These are phyloP conservation scores for Sebastes fasciatus DNA, from an alignment of 2,113 vertebrate species.

Conservation along the genomic window DNA sequence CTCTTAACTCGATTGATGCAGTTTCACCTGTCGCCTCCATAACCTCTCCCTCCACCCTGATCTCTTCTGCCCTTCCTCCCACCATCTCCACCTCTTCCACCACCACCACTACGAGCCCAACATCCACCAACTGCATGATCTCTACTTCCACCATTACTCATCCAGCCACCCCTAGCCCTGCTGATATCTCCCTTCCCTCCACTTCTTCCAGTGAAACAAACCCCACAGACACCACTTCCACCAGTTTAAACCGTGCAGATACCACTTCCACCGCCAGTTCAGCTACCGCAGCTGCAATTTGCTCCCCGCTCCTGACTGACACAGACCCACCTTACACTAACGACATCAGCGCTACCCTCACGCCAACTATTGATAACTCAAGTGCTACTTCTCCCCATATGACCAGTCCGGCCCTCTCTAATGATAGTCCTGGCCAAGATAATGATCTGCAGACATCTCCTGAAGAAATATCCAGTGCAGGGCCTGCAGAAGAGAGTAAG, in stretches of 20 bases:
- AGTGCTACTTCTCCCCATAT: constrained; percentile 45
- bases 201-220: constrained; percentile 58
- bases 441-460: constrained; percentile 26
- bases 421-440: constrained; percentile 41
- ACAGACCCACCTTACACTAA: constrained; percentile 36
- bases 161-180: not conserved
- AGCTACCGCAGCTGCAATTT: constrained; percentile 48
- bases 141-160: constrained; percentile 28
- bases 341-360: constrained; percentile 10
- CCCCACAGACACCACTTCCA: constrained; percentile 59
- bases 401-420: constrained; percentile 41
- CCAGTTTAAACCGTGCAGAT: constrained; percentile 48
- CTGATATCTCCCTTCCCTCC: constrained; percentile 29
- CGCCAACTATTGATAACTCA: constrained; percentile 42
- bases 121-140: constrained; percentile 34
- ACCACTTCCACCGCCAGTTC: constrained; percentile 53
- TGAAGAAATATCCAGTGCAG: constrained; percentile 33
- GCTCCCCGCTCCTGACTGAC: constrained; percentile 44
- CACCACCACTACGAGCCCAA: constrained; percentile 31
- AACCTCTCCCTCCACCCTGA: constrained; percentile 16
- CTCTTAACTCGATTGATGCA: constrained; percentile 25
- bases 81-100: constrained; percentile 22
- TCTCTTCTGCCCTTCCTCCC: constrained; percentile 16
- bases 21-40: constrained; percentile 34
- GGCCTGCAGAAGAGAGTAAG: constrained; percentile 53